Percentiles rank a stretch among this genome's conserved stretches.
Conservation (phyloP, 2,113 vertebrate genomes). For the Oceanodroma tethys region DNA sequence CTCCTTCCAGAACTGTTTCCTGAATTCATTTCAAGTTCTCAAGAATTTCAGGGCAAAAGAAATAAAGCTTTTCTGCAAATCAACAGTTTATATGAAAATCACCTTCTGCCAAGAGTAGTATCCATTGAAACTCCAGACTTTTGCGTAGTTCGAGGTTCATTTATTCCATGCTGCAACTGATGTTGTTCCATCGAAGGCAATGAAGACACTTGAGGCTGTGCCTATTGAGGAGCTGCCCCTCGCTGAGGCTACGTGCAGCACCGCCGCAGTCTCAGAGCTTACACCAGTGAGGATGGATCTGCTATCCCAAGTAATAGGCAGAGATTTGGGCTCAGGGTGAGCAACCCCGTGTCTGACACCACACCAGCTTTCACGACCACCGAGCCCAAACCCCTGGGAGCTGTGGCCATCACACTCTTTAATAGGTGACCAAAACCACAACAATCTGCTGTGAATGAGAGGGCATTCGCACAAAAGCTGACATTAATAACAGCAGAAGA, state of each 20-base stretch:
- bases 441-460: not conserved
- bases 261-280: fast-evolving
- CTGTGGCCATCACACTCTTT: not conserved
- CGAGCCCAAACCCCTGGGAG: fast-evolving
- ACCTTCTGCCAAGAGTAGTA: not conserved
- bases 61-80: not conserved
- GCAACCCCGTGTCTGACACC: not conserved
- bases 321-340: not conserved
- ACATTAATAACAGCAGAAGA: not conserved
- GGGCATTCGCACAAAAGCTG: not conserved
- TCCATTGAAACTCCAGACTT: not conserved
- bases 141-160: not conserved
- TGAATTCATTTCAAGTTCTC: not conserved
- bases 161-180: fast-evolving
- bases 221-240: not conserved
- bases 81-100: not conserved
- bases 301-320: not conserved
- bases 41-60: not conserved
- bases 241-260: not conserved
- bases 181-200: not conserved
- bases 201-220: not conserved
- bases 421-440: not conserved
- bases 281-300: fast-evolving
- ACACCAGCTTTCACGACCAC: no score
- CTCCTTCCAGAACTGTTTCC: not conserved